Conservation (phyloP, 2,797 vertebrate genomes). For the Pagetopsis macropterus region DNA sequence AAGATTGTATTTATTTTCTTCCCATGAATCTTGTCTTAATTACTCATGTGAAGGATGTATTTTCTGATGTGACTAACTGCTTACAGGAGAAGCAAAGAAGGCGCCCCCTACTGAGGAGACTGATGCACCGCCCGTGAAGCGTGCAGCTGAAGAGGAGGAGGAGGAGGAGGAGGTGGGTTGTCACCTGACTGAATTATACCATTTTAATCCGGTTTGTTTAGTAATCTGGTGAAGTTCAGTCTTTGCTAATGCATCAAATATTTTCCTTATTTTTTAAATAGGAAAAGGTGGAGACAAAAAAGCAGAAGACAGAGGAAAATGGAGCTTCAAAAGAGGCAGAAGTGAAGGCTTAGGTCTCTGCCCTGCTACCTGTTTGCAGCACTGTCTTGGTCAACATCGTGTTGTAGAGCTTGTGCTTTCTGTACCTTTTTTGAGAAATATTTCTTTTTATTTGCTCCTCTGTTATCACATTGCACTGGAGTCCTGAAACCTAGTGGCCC, state of each 20-base stretch:
- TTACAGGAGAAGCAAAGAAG: conserved; percentile 76
- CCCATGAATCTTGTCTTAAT: background rate
- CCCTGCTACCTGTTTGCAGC: conserved; percentile 73
- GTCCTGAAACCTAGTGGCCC: conserved; percentile 85
- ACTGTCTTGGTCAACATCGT: conserved; percentile 84
- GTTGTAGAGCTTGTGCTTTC: conserved; percentile 89
- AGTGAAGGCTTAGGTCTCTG: conserved; percentile 81
- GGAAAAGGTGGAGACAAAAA: conserved; percentile 87
- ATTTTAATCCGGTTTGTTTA: conserved; percentile 12
- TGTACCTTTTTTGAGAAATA: conserved; percentile 79
- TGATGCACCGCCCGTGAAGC: conserved; percentile 86
- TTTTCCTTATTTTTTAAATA: conserved; percentile 37
- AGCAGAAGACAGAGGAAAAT: conserved; percentile 89
- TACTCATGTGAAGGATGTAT: conserved; percentile 29
- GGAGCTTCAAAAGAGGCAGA: conserved; percentile 87
- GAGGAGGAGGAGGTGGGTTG: conserved; percentile 65
- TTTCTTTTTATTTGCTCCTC: conserved; percentile 78
- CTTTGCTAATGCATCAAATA: conserved; percentile 15
- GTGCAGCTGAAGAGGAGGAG: conserved; percentile 84
- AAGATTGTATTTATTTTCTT: background rate
- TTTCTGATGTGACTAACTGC: conserved; percentile 49
- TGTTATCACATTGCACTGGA: conserved; percentile 87
- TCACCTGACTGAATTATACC: conserved; percentile 6
- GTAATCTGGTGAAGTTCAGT: background rate
- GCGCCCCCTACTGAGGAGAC: conserved; percentile 82